Evolutionary conservation across 2,113 vertebrate genomes (phyloP).

Genomic region (Melanocharis versteri): DNA sequence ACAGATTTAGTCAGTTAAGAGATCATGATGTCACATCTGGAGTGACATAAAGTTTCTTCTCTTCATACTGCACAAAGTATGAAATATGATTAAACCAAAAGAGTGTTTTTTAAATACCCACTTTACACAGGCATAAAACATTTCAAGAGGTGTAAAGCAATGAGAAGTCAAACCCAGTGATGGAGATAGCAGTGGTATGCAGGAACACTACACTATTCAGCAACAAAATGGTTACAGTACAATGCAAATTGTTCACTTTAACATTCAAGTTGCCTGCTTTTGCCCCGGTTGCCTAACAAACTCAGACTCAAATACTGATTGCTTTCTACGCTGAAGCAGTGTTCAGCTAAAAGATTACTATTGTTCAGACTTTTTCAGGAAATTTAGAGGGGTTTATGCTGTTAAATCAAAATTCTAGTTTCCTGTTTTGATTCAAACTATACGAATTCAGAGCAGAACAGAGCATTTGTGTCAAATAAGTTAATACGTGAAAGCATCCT

Average conservation of each 20-base stretch:
- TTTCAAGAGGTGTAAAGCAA: background rate
- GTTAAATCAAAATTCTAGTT: conserved; percentile 21
- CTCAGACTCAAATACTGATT: background rate
- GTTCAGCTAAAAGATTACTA: background rate
- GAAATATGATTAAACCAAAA: background rate
- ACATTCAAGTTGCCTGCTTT: background rate
- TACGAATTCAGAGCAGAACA: background rate
- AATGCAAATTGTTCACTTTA: conserved; percentile 20
- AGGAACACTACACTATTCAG: background rate
- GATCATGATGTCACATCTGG: background rate
- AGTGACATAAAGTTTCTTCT: background rate
- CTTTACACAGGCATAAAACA: background rate
- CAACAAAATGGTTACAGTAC: background rate
- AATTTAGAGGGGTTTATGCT: background rate
- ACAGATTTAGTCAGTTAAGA: background rate
- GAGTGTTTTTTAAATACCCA: background rate
- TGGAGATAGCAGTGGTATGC: background rate
- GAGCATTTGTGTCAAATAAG: background rate
- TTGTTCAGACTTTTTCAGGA: conserved; percentile 1
- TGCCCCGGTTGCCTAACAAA: conserved; percentile 26
- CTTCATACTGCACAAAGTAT: background rate
- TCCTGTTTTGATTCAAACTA: background rate
- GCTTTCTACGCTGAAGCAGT: background rate
- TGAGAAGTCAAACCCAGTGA: background rate
- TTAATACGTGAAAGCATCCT: conserved; percentile 11